These are phyloP conservation scores for Drosophila nasuta DNA, from an alignment of 1,140 invertebrate species.

Conservation along the genomic window DNA sequence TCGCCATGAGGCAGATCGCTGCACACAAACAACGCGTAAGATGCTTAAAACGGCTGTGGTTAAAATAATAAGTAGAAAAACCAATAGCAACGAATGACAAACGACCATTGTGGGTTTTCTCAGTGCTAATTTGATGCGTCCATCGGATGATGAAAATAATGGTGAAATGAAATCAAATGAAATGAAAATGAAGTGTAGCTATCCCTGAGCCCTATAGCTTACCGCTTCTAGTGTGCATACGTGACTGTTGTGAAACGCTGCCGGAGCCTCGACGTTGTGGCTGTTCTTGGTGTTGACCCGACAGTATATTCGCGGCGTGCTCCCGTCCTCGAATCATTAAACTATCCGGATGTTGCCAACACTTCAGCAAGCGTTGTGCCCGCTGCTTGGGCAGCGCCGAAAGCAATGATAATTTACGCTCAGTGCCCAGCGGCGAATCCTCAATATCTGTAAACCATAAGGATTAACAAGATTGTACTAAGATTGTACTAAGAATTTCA, in stretches of 20 bases:
- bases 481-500: background rate
- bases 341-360: constrained; percentile 91
- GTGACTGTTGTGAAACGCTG: constrained; percentile 54
- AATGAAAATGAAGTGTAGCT: background rate
- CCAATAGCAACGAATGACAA: constrained; percentile 71
- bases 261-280: constrained; percentile 59
- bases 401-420: constrained; percentile 90
- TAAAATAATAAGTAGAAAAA: constrained; percentile 71
- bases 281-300: constrained; percentile 87
- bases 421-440: constrained; percentile 88
- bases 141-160: constrained; percentile 29
- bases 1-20: constrained; percentile 48
- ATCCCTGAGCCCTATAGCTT: constrained; percentile 1
- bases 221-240: constrained; percentile 63
- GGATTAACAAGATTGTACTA: background rate
- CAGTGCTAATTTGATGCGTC: constrained; percentile 45
- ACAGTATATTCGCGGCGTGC: constrained; percentile 91
- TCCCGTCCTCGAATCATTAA: constrained; percentile 91
- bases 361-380: constrained; percentile 90
- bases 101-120: constrained; percentile 61
- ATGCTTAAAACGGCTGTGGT: constrained; percentile 60
- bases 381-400: constrained; percentile 90
- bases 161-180: background rate
- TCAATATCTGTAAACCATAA: constrained; percentile 87
- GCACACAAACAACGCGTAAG: constrained; percentile 47